Base-by-base conservation (phyloP, 2,797 vertebrate genomes). In the Phataginus tricuspis region DNA sequence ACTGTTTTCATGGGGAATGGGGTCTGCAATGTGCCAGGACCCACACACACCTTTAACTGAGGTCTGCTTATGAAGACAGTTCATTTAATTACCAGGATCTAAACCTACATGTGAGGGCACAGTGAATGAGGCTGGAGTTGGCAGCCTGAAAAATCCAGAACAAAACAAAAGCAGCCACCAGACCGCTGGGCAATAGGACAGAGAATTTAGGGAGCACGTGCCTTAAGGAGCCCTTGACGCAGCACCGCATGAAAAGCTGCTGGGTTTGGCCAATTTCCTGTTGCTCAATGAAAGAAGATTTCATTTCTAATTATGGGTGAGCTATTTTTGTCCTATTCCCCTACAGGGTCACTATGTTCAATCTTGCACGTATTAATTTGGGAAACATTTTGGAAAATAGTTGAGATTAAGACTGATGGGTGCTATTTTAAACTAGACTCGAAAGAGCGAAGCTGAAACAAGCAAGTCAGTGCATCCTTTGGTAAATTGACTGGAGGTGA, bases 361-460 rank as follows among this genome's bases (percentile, higher is more conserved):
- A 96, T 92, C 86, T 84, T 55, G 66, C 71, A 85, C 71, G 97
- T 97, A 97, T 95, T 97, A 97, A 98, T 98, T 93, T 94, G 93
- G 95, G 96, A 97, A 96, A 91, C 86, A 97, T 95, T 96, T 97
- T 94, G 86, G 87, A 97, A 97, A 97, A 97, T 88, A 92, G 94
- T 95, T 31, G 86, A 95, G 96, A 97, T 97, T 88, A 98, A 96
- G 95, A 97, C 90, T 94, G 97, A 96, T 96, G 93, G 94, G 68
- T 96, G 80, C 91, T 97, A 97, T 97, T 97, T 97, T 97, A 94
- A 96, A 96, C 94, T 71, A 53, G 68, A 90, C 53, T 95, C 95
- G 74, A 92, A 97, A 96, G 90, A 96, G 71, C 94, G 86, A 90
- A 42, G 68, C 90, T 93, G 93, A 95, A 95, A 95, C 95, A 92